These are phyloP conservation scores for Lepus timidus DNA, from an alignment of 2,113 vertebrate genomes.

Conservation along the genomic window DNA sequence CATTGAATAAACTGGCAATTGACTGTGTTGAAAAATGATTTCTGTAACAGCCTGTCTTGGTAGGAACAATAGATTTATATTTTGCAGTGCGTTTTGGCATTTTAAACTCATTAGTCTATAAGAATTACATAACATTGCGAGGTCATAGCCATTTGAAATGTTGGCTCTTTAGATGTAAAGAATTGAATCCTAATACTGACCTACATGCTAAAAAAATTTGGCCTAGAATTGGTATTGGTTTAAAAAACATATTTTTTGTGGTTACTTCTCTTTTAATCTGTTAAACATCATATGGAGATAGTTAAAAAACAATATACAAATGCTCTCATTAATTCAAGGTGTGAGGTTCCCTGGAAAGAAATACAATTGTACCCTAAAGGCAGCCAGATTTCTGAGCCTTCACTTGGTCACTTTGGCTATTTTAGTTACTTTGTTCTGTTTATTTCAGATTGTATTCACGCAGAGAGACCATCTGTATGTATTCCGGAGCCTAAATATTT, in stretches of 20 bases:
- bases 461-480: conserved; percentile 86
- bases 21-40: conserved; percentile 50
- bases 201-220: conserved; percentile 77
- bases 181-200: conserved; percentile 80
- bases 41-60: conserved; percentile 38
- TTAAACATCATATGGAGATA: conserved; percentile 82
- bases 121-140: conserved; percentile 59
- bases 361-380: conserved; percentile 75
- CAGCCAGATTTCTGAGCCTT: conserved; percentile 75
- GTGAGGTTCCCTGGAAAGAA: conserved; percentile 80
- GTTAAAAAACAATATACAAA: conserved; percentile 81
- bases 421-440: conserved; percentile 81
- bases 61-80: conserved; percentile 43
- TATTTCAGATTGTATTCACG: conserved; percentile 84
- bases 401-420: conserved; percentile 69
- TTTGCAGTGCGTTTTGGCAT: conserved; percentile 13
- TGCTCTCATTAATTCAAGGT: conserved; percentile 86
- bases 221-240: conserved; percentile 78
- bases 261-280: conserved; percentile 68
- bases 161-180: conserved; percentile 73
- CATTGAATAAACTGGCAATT: background rate
- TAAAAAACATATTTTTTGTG: conserved; percentile 82
- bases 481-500: conserved; percentile 77
- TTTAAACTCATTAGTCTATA: conserved; percentile 80
- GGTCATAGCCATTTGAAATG: conserved; percentile 82